Base-by-base conservation (phyloP, 2,797 vertebrate species). In the Calcarius lapponicus region DNA sequence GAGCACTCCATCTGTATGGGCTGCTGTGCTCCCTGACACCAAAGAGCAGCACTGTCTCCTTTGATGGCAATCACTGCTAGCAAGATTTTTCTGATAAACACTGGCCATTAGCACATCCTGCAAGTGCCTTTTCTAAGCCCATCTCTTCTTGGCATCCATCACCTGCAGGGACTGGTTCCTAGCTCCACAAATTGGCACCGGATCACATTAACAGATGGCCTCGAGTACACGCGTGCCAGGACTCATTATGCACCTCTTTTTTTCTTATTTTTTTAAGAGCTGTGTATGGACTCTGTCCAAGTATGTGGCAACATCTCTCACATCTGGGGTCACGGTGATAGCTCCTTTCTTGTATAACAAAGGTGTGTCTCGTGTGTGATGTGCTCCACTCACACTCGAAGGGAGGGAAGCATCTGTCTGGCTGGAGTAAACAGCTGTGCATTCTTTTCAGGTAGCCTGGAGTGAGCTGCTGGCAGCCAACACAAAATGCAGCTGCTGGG, bases 121-220 rank as follows among this genome's bases (percentile, higher is more conserved):
- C 66, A 90, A 60, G 70, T 14, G 65, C 34, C 88, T 65, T 28
- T 89, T 48, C 88, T 89, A 69, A 88, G 32, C 57, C 81, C 28
- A 56, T 84, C 34, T 95, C 69, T 47, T 84, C 53, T 78, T 86
- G 94, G 93, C 89, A 94, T 38, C 71, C 2, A 0, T 74, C 94
- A 93, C 75, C 84, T 85, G 69, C 29, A 34, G 72, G 90, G 91
- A 66, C 50, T 73, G 74, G 84, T 71, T 79, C 73, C 82, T 90
- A 88, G 61, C 56, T 69, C 60, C 92, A 34, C 53, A 80, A 74
- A 80, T n/a, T 94, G 95, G 76, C 94, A 94, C 61, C 11, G 9
- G 86, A 90, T 57, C 89, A 14, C 34, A 31, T 88, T 85, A 93
- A 70, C 92, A 86, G 90, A 85, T 81, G 92, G 89, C 87, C 80